A percentile compares a stretch with the other conserved stretches of the same genome.
Evolutionary conservation across 2,888 invertebrate species (phyloP).

Genomic region (Boloria selene): DNA sequence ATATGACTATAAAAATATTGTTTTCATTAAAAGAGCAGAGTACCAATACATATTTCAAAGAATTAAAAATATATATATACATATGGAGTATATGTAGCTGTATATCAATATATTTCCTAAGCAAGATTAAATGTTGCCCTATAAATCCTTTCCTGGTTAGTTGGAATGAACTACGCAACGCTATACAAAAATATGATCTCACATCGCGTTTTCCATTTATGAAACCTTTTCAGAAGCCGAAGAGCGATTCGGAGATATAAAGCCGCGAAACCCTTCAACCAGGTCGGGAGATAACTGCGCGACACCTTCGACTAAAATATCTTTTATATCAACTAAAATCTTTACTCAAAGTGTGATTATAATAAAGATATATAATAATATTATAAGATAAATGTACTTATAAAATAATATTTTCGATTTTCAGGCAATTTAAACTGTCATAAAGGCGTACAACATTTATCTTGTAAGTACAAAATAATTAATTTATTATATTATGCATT

Average conservation of each 20-base stretch:
- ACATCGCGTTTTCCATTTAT: conserved; percentile 25
- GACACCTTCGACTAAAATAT: conserved; percentile 19
- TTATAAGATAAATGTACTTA: background rate
- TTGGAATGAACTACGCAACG: conserved; percentile 5
- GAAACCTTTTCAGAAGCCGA: conserved; percentile 30
- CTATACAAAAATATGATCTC: conserved; percentile 13
- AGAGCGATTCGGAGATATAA: conserved; percentile 28
- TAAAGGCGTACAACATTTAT: no score
- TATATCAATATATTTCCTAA: background rate
- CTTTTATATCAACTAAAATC: conserved; percentile 14
- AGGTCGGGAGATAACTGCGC: conserved; percentile 24
- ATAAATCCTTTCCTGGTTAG: background rate
- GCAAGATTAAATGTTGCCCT: background rate
- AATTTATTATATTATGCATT: no score
- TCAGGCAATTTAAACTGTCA: no score
- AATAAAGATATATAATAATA: no score
- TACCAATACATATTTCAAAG: no score
- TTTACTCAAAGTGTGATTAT: background rate
- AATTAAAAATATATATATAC: no score
- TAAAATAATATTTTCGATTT: no score
- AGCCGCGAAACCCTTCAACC: conserved; percentile 22
- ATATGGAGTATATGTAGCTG: no score
- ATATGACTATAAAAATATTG: background rate
- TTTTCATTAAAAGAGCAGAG: no score
- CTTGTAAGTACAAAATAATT: no score